Conservation (phyloP, 2,797 vertebrate species). For the Anguilla megastoma region DNA sequence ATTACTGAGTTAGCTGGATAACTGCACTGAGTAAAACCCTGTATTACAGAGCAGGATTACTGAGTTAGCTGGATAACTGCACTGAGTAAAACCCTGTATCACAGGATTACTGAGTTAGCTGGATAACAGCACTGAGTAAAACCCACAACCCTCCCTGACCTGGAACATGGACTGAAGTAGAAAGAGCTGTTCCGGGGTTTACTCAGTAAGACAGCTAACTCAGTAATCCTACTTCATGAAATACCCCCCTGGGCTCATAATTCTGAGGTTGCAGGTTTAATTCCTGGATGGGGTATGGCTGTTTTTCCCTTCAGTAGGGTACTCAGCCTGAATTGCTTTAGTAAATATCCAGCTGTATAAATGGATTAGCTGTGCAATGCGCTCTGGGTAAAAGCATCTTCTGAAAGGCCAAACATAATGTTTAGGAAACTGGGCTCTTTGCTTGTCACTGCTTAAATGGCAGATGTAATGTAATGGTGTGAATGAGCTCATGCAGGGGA, state of each 20-base stretch:
- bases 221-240: no score
- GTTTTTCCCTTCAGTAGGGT: neutral
- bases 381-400: neutral
- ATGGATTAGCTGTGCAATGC: neutral
- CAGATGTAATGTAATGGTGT: neutral
- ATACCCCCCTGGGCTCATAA: neutral
- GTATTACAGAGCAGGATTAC: no score
- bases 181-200: no score
- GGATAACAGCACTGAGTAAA: no score
- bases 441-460: neutral
- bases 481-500: neutral
- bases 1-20: no score
- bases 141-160: no score
- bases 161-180: no score
- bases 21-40: no score
- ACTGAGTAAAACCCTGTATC: no score
- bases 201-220: no score
- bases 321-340: neutral
- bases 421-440: neutral
- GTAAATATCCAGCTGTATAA: neutral
- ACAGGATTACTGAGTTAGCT: no score
- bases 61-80: no score
- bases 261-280: neutral
- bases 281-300: neutral
- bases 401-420: neutral